Evolutionary conservation across 2,797 vertebrate genomes (phyloP).

Genomic region (Anisognathus igniventris): DNA sequence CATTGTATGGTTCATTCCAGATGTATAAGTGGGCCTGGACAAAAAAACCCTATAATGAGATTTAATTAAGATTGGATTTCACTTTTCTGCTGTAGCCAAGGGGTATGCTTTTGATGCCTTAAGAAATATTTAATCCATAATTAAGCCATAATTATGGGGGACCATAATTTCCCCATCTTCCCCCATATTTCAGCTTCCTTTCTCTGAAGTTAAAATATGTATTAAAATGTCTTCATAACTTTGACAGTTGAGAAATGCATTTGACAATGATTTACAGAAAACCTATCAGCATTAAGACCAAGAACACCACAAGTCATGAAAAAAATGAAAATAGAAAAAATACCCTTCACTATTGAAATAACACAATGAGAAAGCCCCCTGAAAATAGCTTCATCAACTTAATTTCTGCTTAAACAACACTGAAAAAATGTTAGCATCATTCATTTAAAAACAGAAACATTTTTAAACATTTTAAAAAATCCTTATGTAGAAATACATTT

Average conservation of each 20-base stretch:
- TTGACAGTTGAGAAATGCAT: neutral
- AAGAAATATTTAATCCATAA: neutral
- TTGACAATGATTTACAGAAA: neutral
- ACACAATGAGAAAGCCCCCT: neutral
- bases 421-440: neutral
- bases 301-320: neutral
- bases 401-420: neutral
- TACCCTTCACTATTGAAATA: neutral
- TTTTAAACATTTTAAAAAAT: neutral
- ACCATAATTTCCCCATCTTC: neutral
- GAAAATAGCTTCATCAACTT: neutral
- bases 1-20: neutral
- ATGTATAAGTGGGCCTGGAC: neutral
- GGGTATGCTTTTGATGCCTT: neutral
- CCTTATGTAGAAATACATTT: neutral
- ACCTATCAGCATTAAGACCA: neutral
- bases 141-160: neutral
- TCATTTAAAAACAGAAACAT: neutral
- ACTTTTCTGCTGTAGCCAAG: neutral
- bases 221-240: neutral
- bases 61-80: neutral
- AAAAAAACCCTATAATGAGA: neutral
- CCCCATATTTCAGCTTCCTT: neutral
- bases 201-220: neutral
- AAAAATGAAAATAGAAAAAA: neutral